These are phyloP conservation scores for Cliona cf. orientalis DNA, from an alignment of 37 sponge, comb jelly and placozoan genomes.

Conservation along the genomic window DNA sequence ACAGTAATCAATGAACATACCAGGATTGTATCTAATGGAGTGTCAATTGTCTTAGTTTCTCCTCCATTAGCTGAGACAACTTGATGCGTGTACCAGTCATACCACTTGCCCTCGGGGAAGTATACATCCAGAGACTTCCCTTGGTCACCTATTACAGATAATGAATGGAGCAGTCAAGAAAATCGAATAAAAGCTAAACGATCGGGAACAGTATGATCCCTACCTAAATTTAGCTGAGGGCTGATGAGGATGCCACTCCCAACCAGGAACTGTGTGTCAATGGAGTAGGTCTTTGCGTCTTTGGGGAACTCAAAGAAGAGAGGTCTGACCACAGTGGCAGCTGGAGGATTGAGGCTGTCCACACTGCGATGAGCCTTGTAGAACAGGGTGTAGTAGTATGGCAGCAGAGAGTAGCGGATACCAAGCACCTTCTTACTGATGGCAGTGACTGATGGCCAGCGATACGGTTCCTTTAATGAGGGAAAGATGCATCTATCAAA, in stretches of 20 bases:
- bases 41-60: constrained; percentile 31
- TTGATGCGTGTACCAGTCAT: constrained; percentile 57
- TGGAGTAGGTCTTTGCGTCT: constrained; percentile 61
- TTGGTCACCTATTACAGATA: constrained; percentile 37
- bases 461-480: constrained; percentile 73
- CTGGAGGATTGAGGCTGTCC: constrained; percentile 33
- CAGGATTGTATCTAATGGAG: constrained; percentile 75
- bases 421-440: constrained; percentile 68
- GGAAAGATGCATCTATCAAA: no score
- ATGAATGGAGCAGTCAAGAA: no score
- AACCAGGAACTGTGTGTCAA: constrained; percentile 88
- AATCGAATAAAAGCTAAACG: no score
- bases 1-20: no score
- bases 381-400: constrained; percentile 92
- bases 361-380: constrained; percentile 52
- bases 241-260: constrained; percentile 74
- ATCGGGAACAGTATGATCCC: no score
- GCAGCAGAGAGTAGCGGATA: constrained; percentile 89
- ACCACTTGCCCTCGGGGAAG: constrained; percentile 85
- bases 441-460: constrained; percentile 78
- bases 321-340: constrained; percentile 64
- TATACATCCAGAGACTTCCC: constrained; percentile 56
- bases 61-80: constrained; percentile 14
- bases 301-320: constrained; percentile 89
- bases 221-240: constrained; percentile 75